Conservation (phyloP, 2,113 vertebrate genomes). For the zebrafish (Danio rerio) region GRCz12tu NC_133178.1:27476001-27476500, state of each 20-base stretch:
- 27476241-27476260: not conserved
- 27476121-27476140: not conserved
- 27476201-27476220: not conserved
- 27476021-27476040: not conserved
- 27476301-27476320: not conserved
- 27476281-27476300: not conserved
- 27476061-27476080: slow-evolving; percentile 1
- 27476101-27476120: slow-evolving; percentile 13
- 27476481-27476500: too few species aligned
- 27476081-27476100: not conserved
- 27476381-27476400: too few species aligned
- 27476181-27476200: not conserved
- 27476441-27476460: too few species aligned
- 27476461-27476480: too few species aligned
- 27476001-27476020: not conserved
- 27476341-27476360: not conserved
- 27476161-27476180: not conserved
- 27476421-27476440: too few species aligned
- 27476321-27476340: not conserved
- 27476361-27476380: too few species aligned
- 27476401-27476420: too few species aligned
- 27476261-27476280: not conserved
- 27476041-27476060: not conserved
- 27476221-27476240: not conserved
- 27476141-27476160: slow-evolving; percentile 15